Percentiles rank a stretch among this genome's conserved stretches.
Conservation (phyloP, 2,113 vertebrate species). For the Sprattus sprattus region DNA sequence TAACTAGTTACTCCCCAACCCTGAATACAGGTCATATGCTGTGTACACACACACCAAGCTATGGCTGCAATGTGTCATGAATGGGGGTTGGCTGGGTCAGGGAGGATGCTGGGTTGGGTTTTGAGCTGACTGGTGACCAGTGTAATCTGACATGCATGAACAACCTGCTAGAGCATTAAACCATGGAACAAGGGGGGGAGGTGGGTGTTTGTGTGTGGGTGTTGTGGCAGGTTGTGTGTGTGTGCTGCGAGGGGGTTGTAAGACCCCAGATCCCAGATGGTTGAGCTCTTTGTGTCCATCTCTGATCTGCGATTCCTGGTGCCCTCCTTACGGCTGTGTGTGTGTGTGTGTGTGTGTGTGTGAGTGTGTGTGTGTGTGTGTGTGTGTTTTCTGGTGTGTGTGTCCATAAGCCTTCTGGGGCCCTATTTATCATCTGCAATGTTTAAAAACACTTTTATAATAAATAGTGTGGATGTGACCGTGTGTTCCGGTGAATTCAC, state of each 20-base stretch:
- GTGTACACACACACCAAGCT: background rate
- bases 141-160: constrained; percentile 12
- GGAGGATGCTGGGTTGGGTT: background rate
- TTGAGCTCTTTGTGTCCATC: constrained; percentile 2
- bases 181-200: constrained; percentile 1
- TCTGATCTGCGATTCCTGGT: background rate
- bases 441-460: background rate
- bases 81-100: background rate
- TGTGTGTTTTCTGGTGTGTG: background rate
- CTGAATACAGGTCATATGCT: background rate
- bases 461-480: background rate
- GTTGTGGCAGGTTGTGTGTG: background rate
- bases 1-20: background rate
- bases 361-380: background rate
- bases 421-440: background rate
- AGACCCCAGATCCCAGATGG: background rate
- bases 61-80: background rate
- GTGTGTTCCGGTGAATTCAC: background rate
- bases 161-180: constrained; percentile 12
- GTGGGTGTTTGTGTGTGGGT: background rate
- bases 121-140: background rate
- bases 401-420: background rate
- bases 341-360: background rate
- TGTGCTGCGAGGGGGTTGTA: background rate
- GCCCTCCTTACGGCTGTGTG: constrained; percentile 2